Evolutionary conservation across 2,113 vertebrate species (phyloP), one percentile per base, ranked within the genome.

Genomic region (Catharus minimus): DNA sequence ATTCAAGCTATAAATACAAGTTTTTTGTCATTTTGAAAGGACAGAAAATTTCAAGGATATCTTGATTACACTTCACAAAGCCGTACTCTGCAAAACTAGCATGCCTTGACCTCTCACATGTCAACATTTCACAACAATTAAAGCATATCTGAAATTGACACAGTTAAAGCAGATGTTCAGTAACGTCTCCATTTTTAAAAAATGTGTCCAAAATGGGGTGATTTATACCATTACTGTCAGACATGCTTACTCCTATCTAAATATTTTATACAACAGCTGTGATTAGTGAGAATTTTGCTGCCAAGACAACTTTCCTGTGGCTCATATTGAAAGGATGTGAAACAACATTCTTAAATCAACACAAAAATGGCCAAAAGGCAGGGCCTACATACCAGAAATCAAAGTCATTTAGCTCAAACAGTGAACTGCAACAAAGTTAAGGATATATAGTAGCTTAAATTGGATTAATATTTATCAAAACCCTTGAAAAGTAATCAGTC

Each of bases 181-280:
- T 60, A 76, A 64, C 24, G 60, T 74, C 79, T 92, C 53, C 9
- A 64, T 56, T 38, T 88, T 61, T 68, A 22, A 88, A 90, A 94
- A 74, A 90, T 60, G 50, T 89, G 68, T 82, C 93, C 79, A 72
- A 88, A 95, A 86, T 15, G 6, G 90, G 66, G 67, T 86, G 82
- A 96, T 95, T 97, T 94, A 95, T 82, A 77, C n/a, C 56, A 89
- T 50, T 38, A 95, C 55, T 93, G 56, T 71, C n/a, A 93, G 82
- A 56, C 53, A 88, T 69, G 68, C 60, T 94, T 94, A 79, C 24
- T 90, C 65, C 58, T 96, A 92, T n/a, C 66, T 74, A 76, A 94
- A 44, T 41, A 74, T 87, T 92, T 94, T 52, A 82, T 74, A 78
- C 14, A 91, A 90, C 90, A 96, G 88, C 75, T 96, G 90, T 77